Evolutionary conservation across 1,140 invertebrate species (phyloP), one percentile per base, ranked within the genome.

Genomic region (Onthophagus taurus): DNA sequence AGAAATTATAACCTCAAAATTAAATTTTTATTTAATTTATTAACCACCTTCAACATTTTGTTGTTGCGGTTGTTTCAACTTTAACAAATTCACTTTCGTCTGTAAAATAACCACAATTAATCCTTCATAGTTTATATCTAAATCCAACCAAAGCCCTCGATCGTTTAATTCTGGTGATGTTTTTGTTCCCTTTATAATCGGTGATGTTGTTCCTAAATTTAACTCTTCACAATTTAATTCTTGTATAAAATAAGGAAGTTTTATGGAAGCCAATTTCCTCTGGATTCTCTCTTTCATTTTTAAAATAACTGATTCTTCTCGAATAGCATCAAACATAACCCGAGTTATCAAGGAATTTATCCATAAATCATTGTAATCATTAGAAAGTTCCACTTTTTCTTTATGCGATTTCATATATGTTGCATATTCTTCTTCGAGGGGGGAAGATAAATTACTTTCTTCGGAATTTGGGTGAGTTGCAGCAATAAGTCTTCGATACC

Each of bases 21-120:
- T n/a, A n/a, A n/a, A 8, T 16, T 33, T 9, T 6, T 13, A 6
- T 13, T 16, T 33, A 4, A 2, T 2, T 11, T 18, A 20, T 11
- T 0, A 37, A 5, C 8, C 3, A 21, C 5, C 47, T 38, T 50
- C 43, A 59, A 56, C 52, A 31, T 46, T 43, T 11, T 46, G 16
- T 26, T 49, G 51, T 1, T 53, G 60, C 0, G 54, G 57, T 39
- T 59, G 67, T 47, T 78, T 81, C 6, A 97, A 69, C 59, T 90
- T 93, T 77, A 97, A 80, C 24, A 98, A 70, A 70, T 98, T 97
- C 18, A 97, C 67, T 63, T 95, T 92, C 0, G 94, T 97, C 57
- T 92, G 88, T n/a, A 98, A 77, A 1, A 86, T 91, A 72, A 97
- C 85, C 42, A 81, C 77, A 19, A 90, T 78, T 36, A 80, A 77